These are phyloP conservation scores for Tineola bisselliella DNA, from an alignment of 2,888 invertebrate species.

Conservation along the genomic window DNA sequence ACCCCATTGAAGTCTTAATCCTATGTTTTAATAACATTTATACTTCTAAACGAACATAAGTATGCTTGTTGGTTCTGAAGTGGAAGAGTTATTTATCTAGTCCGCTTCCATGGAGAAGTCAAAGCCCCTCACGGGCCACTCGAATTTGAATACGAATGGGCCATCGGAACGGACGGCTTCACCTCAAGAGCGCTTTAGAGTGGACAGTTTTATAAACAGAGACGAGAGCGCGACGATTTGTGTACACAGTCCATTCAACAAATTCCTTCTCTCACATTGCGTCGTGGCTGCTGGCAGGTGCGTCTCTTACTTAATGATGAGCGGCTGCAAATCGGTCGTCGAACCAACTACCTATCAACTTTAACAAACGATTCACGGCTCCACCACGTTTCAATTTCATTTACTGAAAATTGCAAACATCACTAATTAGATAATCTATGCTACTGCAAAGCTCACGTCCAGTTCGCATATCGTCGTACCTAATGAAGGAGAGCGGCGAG, in stretches of 20 bases:
- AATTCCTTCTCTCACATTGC: conserved; percentile 53
- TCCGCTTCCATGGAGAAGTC: conserved; percentile 26
- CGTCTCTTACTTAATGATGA: conserved; percentile 23
- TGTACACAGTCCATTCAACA: conserved; percentile 53
- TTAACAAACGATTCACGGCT: neutral
- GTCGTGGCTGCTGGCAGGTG: conserved; percentile 17
- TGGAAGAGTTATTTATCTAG: conserved; percentile 43
- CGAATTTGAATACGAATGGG: conserved; percentile 36
- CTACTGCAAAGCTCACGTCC: neutral
- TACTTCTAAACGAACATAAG: neutral
- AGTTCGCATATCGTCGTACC: conserved; percentile 23
- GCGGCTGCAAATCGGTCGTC: conserved; percentile 32
- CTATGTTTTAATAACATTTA: neutral
- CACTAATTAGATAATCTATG: conserved; percentile 11
- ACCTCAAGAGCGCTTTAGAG: conserved; percentile 29
- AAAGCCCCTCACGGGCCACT: conserved; percentile 28
- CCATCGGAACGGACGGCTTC: conserved; percentile 17
- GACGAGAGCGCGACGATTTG: conserved; percentile 35
- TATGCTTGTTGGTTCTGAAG: conserved; percentile 6
- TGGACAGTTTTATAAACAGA: conserved; percentile 67
- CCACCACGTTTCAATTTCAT: conserved; percentile 36
- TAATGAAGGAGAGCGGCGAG: conserved; percentile 30
- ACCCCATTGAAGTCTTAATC: neutral
- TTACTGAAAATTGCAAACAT: conserved; percentile 17
- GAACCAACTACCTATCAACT: conserved; percentile 21